These are phyloP conservation scores for Enoplosus armatus DNA, from an alignment of 2,797 vertebrate species.

Conservation along the genomic window DNA sequence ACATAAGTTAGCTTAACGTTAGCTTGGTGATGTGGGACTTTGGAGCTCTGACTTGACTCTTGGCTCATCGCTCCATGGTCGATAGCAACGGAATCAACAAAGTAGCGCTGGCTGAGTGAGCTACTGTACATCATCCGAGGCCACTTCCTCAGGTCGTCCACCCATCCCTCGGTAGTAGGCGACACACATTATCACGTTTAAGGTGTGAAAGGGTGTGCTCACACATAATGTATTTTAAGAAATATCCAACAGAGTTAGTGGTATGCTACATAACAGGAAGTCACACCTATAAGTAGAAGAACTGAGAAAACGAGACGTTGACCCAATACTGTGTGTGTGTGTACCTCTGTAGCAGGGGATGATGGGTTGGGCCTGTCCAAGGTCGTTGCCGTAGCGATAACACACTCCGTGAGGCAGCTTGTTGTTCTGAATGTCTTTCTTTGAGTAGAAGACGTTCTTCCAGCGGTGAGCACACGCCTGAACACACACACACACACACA, in stretches of 20 bases:
- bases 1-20: too few relatives aligned
- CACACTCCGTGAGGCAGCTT: constrained; percentile 93
- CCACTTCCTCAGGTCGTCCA: too few relatives aligned
- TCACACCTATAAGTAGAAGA: not conserved
- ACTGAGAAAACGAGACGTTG: not conserved
- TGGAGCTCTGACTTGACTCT: not conserved
- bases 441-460: constrained; percentile 93
- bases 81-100: too few relatives aligned
- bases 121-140: too few relatives aligned
- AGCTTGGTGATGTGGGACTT: not conserved
- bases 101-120: not conserved
- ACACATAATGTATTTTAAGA: too few relatives aligned
- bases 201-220: too few relatives aligned
- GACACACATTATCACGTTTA: too few relatives aligned
- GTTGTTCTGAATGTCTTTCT: constrained; percentile 82
- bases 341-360: constrained; percentile 94
- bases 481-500: constrained; percentile 40
- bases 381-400: constrained; percentile 87
- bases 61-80: not conserved
- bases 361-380: constrained; percentile 78
- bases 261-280: not conserved
- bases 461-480: constrained; percentile 97
- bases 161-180: too few relatives aligned
- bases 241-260: too few relatives aligned
- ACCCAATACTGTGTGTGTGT: not conserved